Evolutionary conservation across 2,113 vertebrate genomes (phyloP), one percentile per base, ranked within the genome.

Genomic region (Vanacampus margaritifer): DNA sequence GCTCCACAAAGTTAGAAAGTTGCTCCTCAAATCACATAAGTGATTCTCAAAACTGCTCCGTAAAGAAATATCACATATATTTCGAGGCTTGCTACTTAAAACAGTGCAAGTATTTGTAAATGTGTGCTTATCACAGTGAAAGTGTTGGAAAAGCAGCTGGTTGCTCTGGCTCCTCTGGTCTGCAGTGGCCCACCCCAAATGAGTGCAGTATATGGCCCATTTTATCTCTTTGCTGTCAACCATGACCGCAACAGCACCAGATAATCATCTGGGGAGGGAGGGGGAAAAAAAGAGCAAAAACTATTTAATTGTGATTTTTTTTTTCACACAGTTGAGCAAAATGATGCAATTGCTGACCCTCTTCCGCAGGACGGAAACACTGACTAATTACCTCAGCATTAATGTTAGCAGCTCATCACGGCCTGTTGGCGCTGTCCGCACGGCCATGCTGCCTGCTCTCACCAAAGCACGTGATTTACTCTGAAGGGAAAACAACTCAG

Each of bases 301-400:
- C 81, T 75, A 80, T 85, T 86, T 80, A 89, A 87, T 77, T 77
- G 67, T 64, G 12, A 67, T 75, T 71, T 76, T 89, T 92, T 70
- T 76, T 75, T 71, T 74, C 67, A 46, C 61, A 84, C 85, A 90
- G 90, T 88, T 83, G 71, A 92, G 90, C 84, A 88, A 89, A 87
- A 86, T 90, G 91, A 91, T 94, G 91, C 93, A 93, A 92, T 93
- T 91, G 84, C 88, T 72, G 90, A 79, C 87, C 89, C 89, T 94
- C 90, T 93, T 94, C 91, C 84, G 87, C 87, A 91, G 85, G 87
- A 93, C 93, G 92, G 93, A 91, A 66, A 79, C 72, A 69, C 84
- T 85, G 64, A 82, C 88, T 90, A 91, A 91, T 90, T 88, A 86
- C 81, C 78, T 79, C 61, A 59, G 87, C 80, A 72, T 91, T 81